These are phyloP conservation scores for Atethmia centrago DNA, from an alignment of 2,888 invertebrate genomes.

Conservation along the genomic window DNA sequence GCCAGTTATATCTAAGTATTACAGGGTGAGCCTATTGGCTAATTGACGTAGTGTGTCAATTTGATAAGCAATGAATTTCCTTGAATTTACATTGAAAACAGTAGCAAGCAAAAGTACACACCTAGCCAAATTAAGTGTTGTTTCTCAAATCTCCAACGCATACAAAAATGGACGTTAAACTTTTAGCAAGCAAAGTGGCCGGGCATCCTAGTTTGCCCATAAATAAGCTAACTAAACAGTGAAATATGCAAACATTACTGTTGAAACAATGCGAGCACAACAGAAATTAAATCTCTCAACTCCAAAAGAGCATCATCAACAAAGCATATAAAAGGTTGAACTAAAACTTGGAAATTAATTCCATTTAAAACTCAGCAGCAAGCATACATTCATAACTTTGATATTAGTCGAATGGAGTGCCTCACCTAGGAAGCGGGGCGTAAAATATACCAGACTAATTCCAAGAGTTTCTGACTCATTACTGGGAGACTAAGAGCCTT, in stretches of 20 bases:
- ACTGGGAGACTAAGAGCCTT: conserved; percentile 79
- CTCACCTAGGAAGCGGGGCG: conserved; percentile 54
- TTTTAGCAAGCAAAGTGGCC: conserved; percentile 5
- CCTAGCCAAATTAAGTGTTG: not conserved
- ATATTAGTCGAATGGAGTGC: conserved; percentile 71
- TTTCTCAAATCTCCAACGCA: conserved; percentile 11
- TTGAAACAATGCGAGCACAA: conserved; percentile 45
- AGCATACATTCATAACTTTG: conserved; percentile 73
- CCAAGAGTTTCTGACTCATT: conserved; percentile 81
- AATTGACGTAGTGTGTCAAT: not conserved
- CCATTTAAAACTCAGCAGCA: conserved; percentile 55
- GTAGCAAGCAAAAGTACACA: not conserved
- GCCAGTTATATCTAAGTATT: no score
- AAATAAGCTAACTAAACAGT: conserved; percentile 36
- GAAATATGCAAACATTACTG: conserved; percentile 36
- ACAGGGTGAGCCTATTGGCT: not conserved
- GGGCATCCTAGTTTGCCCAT: conserved; percentile 24
- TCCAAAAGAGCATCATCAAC: conserved; percentile 37
- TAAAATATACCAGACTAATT: conserved; percentile 71
- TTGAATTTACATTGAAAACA: not conserved
- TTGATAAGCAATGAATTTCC: not conserved
- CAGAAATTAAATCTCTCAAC: conserved; percentile 33
- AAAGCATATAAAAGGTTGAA: conserved; percentile 52
- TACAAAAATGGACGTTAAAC: conserved; percentile 24
- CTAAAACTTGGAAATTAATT: conserved; percentile 66